These are phyloP conservation scores for Phytoseiulus persimilis DNA, from an alignment of 2,888 invertebrate genomes.

Conservation along the genomic window DNA sequence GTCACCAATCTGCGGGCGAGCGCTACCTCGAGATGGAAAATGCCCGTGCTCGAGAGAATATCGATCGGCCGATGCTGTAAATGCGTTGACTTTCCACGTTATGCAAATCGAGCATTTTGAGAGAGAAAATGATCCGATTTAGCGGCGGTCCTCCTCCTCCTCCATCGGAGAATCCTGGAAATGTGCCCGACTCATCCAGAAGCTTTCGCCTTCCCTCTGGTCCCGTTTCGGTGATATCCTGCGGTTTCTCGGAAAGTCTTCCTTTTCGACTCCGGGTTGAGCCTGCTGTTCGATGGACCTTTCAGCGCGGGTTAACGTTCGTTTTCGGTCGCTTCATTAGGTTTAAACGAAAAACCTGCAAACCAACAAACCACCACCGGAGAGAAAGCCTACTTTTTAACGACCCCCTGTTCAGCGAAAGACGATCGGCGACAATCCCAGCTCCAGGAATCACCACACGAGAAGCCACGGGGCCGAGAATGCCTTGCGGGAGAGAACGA, in stretches of 20 bases:
- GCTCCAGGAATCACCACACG: background rate
- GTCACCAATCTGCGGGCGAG: background rate
- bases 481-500: background rate
- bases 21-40: background rate
- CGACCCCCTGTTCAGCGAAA: background rate
- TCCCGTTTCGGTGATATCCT: too few relatives aligned
- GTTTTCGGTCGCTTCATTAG: background rate
- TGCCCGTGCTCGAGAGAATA: background rate
- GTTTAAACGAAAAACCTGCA: background rate
- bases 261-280: too few relatives aligned
- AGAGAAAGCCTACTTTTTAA: background rate
- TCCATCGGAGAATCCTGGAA: too few relatives aligned
- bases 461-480: background rate
- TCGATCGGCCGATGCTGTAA: too few relatives aligned
- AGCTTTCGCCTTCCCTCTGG: too few relatives aligned
- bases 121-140: too few relatives aligned
- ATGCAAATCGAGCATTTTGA: too few relatives aligned
- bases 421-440: background rate
- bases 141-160: too few relatives aligned
- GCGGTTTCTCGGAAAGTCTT: too few relatives aligned
- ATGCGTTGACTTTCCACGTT: too few relatives aligned
- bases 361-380: background rate
- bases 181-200: too few relatives aligned
- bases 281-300: background rate
- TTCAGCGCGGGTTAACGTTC: background rate